phyloP scores from a whole-genome alignment of 1,140 invertebrate genomes.

The Sitodiplosis mosellana region DNA sequence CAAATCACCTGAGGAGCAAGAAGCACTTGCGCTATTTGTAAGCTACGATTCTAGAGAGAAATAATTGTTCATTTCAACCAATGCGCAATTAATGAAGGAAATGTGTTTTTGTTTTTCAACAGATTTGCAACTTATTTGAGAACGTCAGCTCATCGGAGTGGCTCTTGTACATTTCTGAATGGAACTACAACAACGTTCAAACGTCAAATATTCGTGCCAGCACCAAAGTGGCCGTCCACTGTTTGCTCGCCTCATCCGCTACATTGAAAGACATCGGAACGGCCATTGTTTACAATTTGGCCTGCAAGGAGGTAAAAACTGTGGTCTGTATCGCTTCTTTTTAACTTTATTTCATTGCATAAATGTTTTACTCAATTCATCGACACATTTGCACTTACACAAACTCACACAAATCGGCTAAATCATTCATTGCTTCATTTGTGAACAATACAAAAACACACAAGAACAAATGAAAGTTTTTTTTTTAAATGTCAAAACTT shows the following conservation, averaged over 20 bases:
- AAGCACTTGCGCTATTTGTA: slow-evolving; percentile 63
- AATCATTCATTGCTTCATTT: too few relatives aligned
- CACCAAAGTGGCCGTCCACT: slow-evolving; percentile 77
- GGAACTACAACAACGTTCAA: slow-evolving; percentile 50
- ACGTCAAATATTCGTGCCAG: slow-evolving; percentile 80
- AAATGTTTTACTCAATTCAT: slow-evolving; percentile 28
- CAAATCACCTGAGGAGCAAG: slow-evolving; percentile 54
- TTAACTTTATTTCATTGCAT: slow-evolving; percentile 4
- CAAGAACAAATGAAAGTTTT: too few relatives aligned
- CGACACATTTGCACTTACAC: slow-evolving; percentile 27
- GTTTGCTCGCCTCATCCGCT: slow-evolving; percentile 50
- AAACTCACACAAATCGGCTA: background rate
- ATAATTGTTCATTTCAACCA: too few relatives aligned
- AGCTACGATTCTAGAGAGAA: slow-evolving; percentile 24
- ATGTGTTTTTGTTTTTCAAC: slow-evolving; percentile 7
- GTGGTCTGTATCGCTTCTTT: slow-evolving; percentile 60
- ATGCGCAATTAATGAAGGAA: background rate
- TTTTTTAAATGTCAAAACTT: background rate
- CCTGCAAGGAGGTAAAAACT: slow-evolving; percentile 91
- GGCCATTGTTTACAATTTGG: slow-evolving; percentile 77
- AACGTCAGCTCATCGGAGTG: slow-evolving; percentile 78
- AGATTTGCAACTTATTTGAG: slow-evolving; percentile 84
- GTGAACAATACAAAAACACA: too few relatives aligned
- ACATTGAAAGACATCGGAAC: slow-evolving; percentile 61
- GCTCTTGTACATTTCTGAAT: slow-evolving; percentile 83